phyloP scores from a whole-genome alignment of 2,797 vertebrate genomes.

The Scomberomorus guttatus region DNA sequence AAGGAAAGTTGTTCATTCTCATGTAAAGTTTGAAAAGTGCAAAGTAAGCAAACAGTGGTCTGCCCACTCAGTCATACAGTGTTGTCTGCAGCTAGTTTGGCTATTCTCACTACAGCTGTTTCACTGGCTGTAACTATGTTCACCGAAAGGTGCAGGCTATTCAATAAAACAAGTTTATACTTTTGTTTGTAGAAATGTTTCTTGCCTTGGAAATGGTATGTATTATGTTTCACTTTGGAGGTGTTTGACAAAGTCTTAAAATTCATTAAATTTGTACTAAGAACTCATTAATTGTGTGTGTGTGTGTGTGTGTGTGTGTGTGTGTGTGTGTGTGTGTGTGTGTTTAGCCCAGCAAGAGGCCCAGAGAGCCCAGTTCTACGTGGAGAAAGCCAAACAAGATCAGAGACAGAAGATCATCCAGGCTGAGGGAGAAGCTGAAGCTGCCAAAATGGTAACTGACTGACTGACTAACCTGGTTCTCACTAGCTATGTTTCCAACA shows the following conservation, averaged over 20 bases:
- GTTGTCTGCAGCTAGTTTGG: too few relatives aligned
- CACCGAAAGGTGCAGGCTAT: background rate
- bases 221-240: background rate
- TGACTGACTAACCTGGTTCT: background rate
- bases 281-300: background rate
- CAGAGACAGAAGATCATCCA: slow-evolving; percentile 97
- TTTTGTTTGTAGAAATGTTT: background rate
- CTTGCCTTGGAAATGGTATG: background rate
- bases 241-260: background rate
- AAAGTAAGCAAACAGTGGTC: too few relatives aligned
- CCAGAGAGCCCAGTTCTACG: slow-evolving; percentile 94
- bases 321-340: slow-evolving; percentile 6
- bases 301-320: slow-evolving; percentile 5
- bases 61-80: background rate
- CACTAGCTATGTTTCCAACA: background rate
- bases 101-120: background rate
- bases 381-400: slow-evolving; percentile 96
- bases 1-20: background rate
- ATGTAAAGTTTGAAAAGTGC: background rate
- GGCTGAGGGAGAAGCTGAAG: slow-evolving; percentile 94
- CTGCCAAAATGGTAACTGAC: slow-evolving; percentile 91
- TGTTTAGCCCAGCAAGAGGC: slow-evolving; percentile 94
- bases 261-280: background rate
- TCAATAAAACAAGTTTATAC: background rate
- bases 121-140: background rate